A percentile compares a stretch with the other conserved stretches of the same genome.
phyloP scores from a whole-genome alignment of 2,888 invertebrate genomes.

The Eretmocerus hayati region DNA sequence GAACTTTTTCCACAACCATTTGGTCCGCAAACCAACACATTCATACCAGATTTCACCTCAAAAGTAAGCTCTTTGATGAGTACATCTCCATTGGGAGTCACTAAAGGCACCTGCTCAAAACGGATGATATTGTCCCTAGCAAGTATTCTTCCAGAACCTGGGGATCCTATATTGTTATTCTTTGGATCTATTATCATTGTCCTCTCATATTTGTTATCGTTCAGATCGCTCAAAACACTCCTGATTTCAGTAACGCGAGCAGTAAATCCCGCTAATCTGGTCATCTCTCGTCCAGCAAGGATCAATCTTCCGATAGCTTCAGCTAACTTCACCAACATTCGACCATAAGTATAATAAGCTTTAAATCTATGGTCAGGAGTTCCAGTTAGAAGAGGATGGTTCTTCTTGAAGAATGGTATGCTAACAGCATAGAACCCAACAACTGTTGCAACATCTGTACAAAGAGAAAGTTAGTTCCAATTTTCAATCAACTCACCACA shows the following conservation, averaged over 20 bases:
- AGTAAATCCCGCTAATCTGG: constrained; percentile 89
- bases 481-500: background rate
- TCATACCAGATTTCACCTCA: constrained; percentile 90
- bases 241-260: constrained; percentile 85
- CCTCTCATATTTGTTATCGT: constrained; percentile 67
- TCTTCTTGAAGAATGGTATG: constrained; percentile 78
- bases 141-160: constrained; percentile 73
- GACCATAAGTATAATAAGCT: constrained; percentile 88
- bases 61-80: constrained; percentile 82
- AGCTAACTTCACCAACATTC: constrained; percentile 93
- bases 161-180: constrained; percentile 50
- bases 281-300: constrained; percentile 90
- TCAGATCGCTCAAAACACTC: constrained; percentile 75
- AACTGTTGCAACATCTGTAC: constrained; percentile 83
- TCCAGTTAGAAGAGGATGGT: constrained; percentile 62
- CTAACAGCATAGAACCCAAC: constrained; percentile 95
- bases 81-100: constrained; percentile 96
- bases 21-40: constrained; percentile 96
- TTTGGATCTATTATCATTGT: constrained; percentile 60
- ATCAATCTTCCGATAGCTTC: constrained; percentile 95
- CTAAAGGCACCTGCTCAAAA: constrained; percentile 88
- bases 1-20: constrained; percentile 99
- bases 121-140: constrained; percentile 83
- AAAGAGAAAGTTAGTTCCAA: background rate
- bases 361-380: constrained; percentile 65